Evolutionary conservation across 2,888 invertebrate species (phyloP).

Genomic region (Eurytoma adleriae): DNA sequence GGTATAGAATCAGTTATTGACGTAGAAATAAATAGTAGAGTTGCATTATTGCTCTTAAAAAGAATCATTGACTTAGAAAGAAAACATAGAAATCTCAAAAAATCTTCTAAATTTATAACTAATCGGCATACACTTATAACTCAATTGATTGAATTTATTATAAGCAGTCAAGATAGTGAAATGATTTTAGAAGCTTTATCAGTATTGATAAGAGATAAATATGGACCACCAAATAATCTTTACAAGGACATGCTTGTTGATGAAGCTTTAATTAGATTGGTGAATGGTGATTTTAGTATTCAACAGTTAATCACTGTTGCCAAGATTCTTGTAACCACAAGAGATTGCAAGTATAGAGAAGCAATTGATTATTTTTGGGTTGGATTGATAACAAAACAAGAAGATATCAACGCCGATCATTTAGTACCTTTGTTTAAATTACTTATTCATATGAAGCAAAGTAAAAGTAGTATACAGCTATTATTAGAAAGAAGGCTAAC

Average conservation of each 20-base stretch:
- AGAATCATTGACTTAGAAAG: conserved; percentile 76
- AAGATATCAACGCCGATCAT: conserved; percentile 79
- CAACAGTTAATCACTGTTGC: conserved; percentile 80
- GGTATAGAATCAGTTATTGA: conserved; percentile 73
- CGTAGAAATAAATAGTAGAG: conserved; percentile 76
- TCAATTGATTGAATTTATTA: conserved; percentile 77
- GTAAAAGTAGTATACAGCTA: conserved; percentile 79
- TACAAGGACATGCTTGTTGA: conserved; percentile 79
- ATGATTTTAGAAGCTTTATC: conserved; percentile 75
- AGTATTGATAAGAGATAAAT: conserved; percentile 71
- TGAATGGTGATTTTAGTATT: conserved; percentile 80
- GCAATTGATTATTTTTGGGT: conserved; percentile 83
- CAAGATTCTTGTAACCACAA: conserved; percentile 78
- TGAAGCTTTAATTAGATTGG: conserved; percentile 80
- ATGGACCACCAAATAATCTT: conserved; percentile 65
- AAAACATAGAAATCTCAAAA: conserved; percentile 56
- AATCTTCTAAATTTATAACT: conserved; percentile 47
- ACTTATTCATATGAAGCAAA: conserved; percentile 79
- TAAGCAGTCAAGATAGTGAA: conserved; percentile 72
- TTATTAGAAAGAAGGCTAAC: conserved; percentile 80
- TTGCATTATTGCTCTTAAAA: conserved; percentile 75
- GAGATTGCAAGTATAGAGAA: conserved; percentile 77
- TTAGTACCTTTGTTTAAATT: conserved; percentile 79
- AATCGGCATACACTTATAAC: conserved; percentile 73
- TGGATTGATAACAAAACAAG: conserved; percentile 78